phyloP scores from a whole-genome alignment of 2,113 vertebrate genomes.

The Erpornis zantholeuca region DNA sequence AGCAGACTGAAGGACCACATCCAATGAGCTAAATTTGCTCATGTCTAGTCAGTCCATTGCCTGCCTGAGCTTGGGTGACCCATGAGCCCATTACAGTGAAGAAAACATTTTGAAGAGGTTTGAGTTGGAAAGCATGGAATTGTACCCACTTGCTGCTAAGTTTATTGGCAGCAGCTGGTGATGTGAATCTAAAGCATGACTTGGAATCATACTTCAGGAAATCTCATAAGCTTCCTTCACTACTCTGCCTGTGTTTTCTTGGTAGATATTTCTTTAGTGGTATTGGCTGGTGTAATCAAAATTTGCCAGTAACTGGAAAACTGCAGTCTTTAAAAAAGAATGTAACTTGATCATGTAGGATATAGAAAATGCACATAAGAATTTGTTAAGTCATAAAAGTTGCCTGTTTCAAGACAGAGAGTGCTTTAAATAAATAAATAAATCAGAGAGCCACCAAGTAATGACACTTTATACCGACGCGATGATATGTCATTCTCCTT shows the following conservation, averaged over 20 bases:
- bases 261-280: neutral
- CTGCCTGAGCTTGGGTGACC: neutral
- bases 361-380: neutral
- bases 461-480: too few species aligned
- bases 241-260: neutral
- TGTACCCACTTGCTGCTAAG: rapidly evolving
- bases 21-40: neutral
- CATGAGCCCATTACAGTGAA: neutral
- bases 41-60: neutral
- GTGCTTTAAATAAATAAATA: too few species aligned
- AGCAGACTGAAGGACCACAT: neutral
- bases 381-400: neutral
- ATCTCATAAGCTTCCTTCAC: neutral
- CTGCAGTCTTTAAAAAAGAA: neutral
- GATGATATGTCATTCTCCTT: too few species aligned
- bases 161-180: neutral
- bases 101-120: neutral
- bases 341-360: neutral
- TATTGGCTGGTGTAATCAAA: neutral
- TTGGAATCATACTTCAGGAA: neutral
- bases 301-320: neutral
- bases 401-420: too few species aligned
- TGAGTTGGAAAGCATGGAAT: rapidly evolving
- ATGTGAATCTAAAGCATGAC: neutral
- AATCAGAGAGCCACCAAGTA: too few species aligned